Evolutionary conservation across 2,888 invertebrate species (phyloP).

Genomic region (Drosophila yooni): DNA sequence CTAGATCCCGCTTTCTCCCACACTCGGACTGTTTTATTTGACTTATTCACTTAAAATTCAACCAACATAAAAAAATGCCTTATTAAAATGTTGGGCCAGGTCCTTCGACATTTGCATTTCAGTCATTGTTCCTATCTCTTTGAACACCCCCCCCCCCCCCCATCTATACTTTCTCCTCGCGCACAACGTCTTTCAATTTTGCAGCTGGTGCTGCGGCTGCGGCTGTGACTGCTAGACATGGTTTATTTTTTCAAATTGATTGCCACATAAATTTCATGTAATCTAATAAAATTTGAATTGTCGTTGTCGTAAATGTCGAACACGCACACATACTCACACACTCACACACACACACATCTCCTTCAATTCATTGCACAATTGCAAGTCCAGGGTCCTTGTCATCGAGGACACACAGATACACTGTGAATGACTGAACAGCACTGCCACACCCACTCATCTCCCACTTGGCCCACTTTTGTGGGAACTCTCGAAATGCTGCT

Average conservation of each 20-base stretch:
- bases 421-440: constrained; percentile 10
- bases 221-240: constrained; percentile 35
- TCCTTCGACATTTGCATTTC: constrained; percentile 70
- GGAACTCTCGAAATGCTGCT: constrained; percentile 43
- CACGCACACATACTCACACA: constrained; percentile 15
- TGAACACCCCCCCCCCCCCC: neutral
- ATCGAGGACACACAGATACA: constrained; percentile 29
- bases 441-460: constrained; percentile 37
- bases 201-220: neutral
- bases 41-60: constrained; percentile 70
- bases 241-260: constrained; percentile 67
- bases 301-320: constrained; percentile 59
- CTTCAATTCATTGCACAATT: constrained; percentile 33
- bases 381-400: constrained; percentile 53
- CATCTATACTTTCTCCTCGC: too few relatives aligned
- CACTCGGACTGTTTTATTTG: constrained; percentile 43
- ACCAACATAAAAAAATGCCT: constrained; percentile 38
- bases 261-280: constrained; percentile 79
- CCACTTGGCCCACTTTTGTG: constrained; percentile 15
- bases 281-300: constrained; percentile 81
- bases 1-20: neutral
- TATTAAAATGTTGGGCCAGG: constrained; percentile 71
- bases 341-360: neutral
- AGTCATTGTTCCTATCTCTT: constrained; percentile 17
- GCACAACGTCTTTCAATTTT: neutral